Evolutionary conservation across 1,140 invertebrate species (phyloP), one percentile per base, ranked within the genome.

Genomic region (Aleiodes sp.): DNA sequence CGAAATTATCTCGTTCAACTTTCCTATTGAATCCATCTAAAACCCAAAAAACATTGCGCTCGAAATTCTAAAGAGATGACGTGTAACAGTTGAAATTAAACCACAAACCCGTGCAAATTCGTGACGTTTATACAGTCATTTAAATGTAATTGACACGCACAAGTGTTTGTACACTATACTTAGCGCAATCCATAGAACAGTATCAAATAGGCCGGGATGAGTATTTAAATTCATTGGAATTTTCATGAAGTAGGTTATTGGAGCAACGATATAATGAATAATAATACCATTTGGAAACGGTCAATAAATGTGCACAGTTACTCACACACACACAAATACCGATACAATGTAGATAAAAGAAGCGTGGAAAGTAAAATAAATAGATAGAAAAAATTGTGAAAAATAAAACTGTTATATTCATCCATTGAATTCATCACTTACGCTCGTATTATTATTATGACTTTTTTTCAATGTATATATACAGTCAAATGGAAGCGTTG

Each of bases 141-240:
- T 21, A 12, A 52, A 52, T 52, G 46, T 16, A 52, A 52, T 52
- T 52, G 46, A 52, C 46, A 52, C 46, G 46, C 46, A 21, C 46
- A 52, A 52, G 46, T 52, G 39, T n/a, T n/a, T 43, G 46, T 52
- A 52, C 16, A 52, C 46, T 52, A 52, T 52, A 52, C 46, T 52
- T 52, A 52, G 46, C 46, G 10, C 46, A 24, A 12, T 52, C 46
- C 46, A 52, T 52, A 24, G 46, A n/a, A n/a, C 46, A 24, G 1
- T 52, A 21, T 52, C 46, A 52, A 52, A 52, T 52, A 52, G 46
- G 46, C 16, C 46, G 46, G 46, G 46, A 52, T 3, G 46, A 52
- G 4, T 52, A n/a, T 52, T 52, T 52, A 24, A 24, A 24, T 16
- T 4, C 4, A 21, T 12, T 7, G 46, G 21, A 2, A 24, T 9